Conservation (phyloP, 2,797 vertebrate genomes). For the Kryptolebias ocellatus region DNA sequence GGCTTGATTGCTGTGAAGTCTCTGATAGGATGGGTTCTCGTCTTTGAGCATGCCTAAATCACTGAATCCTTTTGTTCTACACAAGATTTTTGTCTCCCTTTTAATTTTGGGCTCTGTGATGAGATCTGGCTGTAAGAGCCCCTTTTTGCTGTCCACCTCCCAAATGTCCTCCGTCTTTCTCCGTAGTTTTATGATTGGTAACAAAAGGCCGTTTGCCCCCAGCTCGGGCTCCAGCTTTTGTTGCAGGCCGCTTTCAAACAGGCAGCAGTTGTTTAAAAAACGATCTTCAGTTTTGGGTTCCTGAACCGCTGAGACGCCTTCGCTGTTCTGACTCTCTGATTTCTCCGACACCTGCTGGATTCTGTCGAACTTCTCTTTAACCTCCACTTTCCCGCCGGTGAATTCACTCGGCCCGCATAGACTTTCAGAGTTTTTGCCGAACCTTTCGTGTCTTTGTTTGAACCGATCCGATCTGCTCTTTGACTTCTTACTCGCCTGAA, state of each 20-base stretch:
- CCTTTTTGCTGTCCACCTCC: constrained; percentile 77
- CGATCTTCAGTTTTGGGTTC: constrained; percentile 64
- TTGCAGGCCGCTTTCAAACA: constrained; percentile 54
- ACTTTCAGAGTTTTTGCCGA: constrained; percentile 28
- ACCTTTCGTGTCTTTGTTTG: constrained; percentile 60
- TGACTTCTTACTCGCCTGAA: constrained; percentile 74
- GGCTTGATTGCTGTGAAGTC: constrained; percentile 22
- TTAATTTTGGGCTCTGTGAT: constrained; percentile 49
- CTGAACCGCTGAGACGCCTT: neutral
- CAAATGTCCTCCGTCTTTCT: constrained; percentile 79
- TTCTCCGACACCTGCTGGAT: constrained; percentile 30
- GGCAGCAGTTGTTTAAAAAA: constrained; percentile 64
- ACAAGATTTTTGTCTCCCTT: constrained; percentile 46
- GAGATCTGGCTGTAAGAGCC: constrained; percentile 33
- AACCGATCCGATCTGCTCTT: constrained; percentile 70
- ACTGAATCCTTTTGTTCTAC: constrained; percentile 45
- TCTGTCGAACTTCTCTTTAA: constrained; percentile 31
- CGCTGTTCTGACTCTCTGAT: neutral
- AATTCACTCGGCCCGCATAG: neutral
- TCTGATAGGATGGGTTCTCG: constrained; percentile 55
- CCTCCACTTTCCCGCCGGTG: constrained; percentile 9
- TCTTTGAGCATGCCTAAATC: constrained; percentile 70
- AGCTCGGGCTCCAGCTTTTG: constrained; percentile 46
- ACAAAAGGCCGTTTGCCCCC: constrained; percentile 46
- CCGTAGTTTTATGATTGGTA: constrained; percentile 79